Percentiles rank a stretch among this genome's conserved stretches.
These are phyloP conservation scores for Cephus cinctus DNA, from an alignment of 1,140 invertebrate species.

Conservation along the genomic window DNA sequence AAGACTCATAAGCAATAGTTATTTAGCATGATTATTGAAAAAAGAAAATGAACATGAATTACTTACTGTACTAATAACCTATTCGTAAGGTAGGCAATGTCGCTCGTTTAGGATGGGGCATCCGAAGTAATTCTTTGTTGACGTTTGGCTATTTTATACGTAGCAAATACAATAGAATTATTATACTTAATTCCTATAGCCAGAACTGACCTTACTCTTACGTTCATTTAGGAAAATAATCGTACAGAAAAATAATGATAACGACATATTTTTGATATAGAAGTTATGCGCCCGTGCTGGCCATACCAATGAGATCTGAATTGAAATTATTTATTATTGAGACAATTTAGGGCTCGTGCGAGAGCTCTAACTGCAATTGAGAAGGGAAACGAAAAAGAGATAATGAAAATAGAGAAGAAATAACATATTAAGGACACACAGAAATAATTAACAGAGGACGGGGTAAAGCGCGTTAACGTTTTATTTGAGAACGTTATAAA, in stretches of 20 bases:
- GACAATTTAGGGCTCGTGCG: neutral
- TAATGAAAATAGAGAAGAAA: conserved; percentile 15
- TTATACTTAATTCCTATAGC: conserved; percentile 28
- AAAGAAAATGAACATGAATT: no score
- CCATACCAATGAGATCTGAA: neutral
- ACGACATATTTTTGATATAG: conserved; percentile 48
- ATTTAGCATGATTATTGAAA: no score
- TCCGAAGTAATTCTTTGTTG: conserved; percentile 17
- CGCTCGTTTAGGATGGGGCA: neutral
- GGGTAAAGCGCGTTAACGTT: no score
- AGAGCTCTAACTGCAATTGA: neutral
- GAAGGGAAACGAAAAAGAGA: neutral
- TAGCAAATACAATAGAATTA: conserved; percentile 27
- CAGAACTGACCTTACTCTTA: conserved; percentile 26
- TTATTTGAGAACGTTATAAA: no score
- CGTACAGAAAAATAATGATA: conserved; percentile 39
- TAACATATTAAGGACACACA: conserved; percentile 16
- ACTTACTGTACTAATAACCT: no score
- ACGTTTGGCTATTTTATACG: conserved; percentile 27
- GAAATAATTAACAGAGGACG: no score
- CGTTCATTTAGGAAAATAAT: conserved; percentile 31
- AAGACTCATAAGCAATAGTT: no score
- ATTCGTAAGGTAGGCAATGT: no score
- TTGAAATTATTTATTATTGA: neutral
- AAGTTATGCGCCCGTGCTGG: conserved; percentile 14